These are phyloP conservation scores for Archocentrus centrarchus DNA, from an alignment of 2,113 vertebrate species.

Conservation along the genomic window DNA sequence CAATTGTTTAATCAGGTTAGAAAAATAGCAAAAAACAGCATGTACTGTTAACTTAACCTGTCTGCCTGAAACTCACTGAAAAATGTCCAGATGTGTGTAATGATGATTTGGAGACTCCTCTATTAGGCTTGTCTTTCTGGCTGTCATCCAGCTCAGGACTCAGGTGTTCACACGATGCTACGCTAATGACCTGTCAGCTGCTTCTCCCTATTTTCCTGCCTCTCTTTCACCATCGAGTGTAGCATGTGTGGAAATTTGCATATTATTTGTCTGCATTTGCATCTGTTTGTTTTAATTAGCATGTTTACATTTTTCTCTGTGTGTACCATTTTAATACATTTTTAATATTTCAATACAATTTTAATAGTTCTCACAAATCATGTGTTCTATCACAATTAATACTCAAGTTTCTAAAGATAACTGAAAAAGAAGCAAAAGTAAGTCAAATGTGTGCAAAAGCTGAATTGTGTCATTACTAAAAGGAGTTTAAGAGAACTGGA, in stretches of 20 bases:
- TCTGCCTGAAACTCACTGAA: neutral
- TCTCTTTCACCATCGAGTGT: neutral
- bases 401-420: neutral
- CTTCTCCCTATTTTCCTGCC: conserved; percentile 22
- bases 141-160: conserved; percentile 32
- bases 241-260: conserved; percentile 2
- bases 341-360: neutral
- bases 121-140: conserved; percentile 5
- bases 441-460: too few species aligned
- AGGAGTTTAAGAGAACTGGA: too few species aligned
- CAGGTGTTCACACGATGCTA: conserved; percentile 36
- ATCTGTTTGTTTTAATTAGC: neutral
- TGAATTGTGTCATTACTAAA: too few species aligned
- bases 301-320: neutral
- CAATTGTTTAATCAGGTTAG: neutral
- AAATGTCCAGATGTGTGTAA: conserved; percentile 14
- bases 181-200: conserved; percentile 25
- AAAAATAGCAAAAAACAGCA: neutral
- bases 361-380: neutral
- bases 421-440: accelerated
- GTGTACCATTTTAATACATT: neutral
- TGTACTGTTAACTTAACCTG: neutral
- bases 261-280: neutral
- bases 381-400: neutral
- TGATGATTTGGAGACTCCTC: neutral